phyloP scores from a whole-genome alignment of 2,797 vertebrate species.

The Saxicola maurus region DNA sequence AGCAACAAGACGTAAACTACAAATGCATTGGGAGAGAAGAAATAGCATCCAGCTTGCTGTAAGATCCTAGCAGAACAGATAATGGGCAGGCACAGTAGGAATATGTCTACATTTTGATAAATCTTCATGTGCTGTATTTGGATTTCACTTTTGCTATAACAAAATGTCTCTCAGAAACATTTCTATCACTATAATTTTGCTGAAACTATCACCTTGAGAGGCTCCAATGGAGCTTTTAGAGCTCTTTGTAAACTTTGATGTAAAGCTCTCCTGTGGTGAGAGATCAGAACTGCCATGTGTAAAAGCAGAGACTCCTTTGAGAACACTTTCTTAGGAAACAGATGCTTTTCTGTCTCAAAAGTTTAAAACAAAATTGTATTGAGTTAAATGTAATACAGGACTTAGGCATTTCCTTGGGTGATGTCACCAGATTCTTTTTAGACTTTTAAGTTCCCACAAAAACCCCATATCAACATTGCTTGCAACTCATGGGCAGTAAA shows the following conservation, averaged over 20 bases:
- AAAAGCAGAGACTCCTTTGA: conserved; percentile 43
- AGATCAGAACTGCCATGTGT: conserved; percentile 25
- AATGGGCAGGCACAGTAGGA: background rate
- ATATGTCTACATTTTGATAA: background rate
- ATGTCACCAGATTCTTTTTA: conserved; percentile 18
- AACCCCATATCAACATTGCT: background rate
- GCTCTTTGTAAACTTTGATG: conserved; percentile 1
- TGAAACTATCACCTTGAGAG: background rate
- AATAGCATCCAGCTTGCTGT: background rate
- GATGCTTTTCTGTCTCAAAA: conserved; percentile 20
- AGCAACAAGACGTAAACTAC: background rate
- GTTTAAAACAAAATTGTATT: conserved; percentile 29
- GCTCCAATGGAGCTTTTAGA: conserved; percentile 8
- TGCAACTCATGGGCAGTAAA: background rate
- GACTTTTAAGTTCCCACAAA: background rate
- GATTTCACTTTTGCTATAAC: background rate
- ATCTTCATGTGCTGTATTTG: background rate
- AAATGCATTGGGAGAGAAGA: background rate
- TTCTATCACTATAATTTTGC: background rate
- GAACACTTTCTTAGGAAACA: conserved; percentile 4
- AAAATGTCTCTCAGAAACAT: background rate
- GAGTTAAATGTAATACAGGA: conserved; percentile 6
- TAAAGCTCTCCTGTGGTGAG: conserved; percentile 21
- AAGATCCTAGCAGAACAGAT: background rate
- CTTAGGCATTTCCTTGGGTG: conserved; percentile 33